Percentiles rank a stretch among this genome's conserved stretches.
These are phyloP conservation scores for Liparis tanakae DNA, from an alignment of 2,797 vertebrate genomes.

Conservation along the genomic window DNA sequence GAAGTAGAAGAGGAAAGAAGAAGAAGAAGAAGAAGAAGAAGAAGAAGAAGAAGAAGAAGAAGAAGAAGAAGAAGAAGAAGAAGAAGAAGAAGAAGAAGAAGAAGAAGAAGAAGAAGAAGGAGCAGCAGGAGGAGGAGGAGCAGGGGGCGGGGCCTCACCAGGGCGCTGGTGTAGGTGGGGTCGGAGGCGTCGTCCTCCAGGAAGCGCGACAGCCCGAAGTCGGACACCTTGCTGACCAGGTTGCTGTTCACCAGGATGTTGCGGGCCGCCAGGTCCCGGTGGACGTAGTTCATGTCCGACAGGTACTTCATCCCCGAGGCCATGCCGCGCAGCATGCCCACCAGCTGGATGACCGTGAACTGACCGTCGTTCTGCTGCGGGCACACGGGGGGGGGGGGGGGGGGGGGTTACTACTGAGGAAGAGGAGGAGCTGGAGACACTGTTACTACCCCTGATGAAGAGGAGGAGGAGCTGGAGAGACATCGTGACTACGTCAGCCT, in stretches of 20 bases:
- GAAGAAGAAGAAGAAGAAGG: background rate
- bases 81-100: too few relatives aligned
- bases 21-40: too few relatives aligned
- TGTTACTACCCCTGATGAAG: too few relatives aligned
- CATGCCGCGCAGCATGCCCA: constrained; percentile 97
- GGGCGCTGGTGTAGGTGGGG: constrained; percentile 96
- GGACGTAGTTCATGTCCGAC: constrained; percentile 98
- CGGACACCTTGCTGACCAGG: constrained; percentile 98
- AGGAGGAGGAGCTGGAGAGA: too few relatives aligned
- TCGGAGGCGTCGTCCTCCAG: constrained; percentile 97
- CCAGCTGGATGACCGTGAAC: constrained; percentile 98
- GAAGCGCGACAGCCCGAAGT: constrained; percentile 97
- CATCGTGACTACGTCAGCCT: too few relatives aligned
- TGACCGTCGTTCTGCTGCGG: constrained; percentile 96
- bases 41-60: too few relatives aligned
- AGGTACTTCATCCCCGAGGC: constrained; percentile 98
- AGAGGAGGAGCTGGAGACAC: too few relatives aligned
- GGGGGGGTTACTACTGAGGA: too few relatives aligned
- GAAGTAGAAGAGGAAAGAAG: too few relatives aligned
- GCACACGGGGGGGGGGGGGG: too few relatives aligned
- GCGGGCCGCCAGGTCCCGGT: constrained; percentile 94
- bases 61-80: too few relatives aligned
- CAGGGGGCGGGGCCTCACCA: constrained; percentile 83
- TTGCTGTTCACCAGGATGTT: constrained; percentile 99
- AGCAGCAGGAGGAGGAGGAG: constrained; percentile 20